Conservation (phyloP, 2,113 vertebrate species). For the Glaucomys volans region DNA sequence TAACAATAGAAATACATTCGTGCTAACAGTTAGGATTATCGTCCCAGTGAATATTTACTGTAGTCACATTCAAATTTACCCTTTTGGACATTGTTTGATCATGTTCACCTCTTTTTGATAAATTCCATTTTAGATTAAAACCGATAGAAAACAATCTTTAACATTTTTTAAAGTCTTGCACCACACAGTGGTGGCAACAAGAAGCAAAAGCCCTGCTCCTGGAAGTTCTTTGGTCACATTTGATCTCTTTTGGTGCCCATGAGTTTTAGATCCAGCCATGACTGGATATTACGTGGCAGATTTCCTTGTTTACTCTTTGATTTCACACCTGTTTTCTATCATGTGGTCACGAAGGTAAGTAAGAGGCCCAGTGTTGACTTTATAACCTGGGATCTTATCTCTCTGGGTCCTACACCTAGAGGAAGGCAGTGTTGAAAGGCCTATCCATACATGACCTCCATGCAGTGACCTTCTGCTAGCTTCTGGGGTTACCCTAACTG, state of each 20-base stretch:
- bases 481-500: background rate
- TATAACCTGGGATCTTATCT: background rate
- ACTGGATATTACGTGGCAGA: background rate
- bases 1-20: conserved; percentile 81
- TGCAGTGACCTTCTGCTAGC: background rate
- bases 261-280: background rate
- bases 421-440: background rate
- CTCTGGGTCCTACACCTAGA: background rate
- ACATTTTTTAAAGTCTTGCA: conserved; percentile 74
- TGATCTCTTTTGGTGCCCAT: background rate
- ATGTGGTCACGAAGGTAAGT: background rate
- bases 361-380: background rate
- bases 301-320: conserved; percentile 38
- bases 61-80: conserved; percentile 81
- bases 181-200: conserved; percentile 58
- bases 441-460: background rate
- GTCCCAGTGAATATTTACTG: conserved; percentile 80
- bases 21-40: conserved; percentile 85
- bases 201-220: conserved; percentile 55
- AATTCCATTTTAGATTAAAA: conserved; percentile 79
- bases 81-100: conserved; percentile 77
- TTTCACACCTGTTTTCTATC: conserved; percentile 47
- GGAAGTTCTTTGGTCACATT: background rate
- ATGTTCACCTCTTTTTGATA: conserved; percentile 80
- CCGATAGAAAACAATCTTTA: conserved; percentile 49